Evolutionary conservation across 2,797 vertebrate species (phyloP), one percentile per base, ranked within the genome.

Genomic region (Emys orbicularis): DNA sequence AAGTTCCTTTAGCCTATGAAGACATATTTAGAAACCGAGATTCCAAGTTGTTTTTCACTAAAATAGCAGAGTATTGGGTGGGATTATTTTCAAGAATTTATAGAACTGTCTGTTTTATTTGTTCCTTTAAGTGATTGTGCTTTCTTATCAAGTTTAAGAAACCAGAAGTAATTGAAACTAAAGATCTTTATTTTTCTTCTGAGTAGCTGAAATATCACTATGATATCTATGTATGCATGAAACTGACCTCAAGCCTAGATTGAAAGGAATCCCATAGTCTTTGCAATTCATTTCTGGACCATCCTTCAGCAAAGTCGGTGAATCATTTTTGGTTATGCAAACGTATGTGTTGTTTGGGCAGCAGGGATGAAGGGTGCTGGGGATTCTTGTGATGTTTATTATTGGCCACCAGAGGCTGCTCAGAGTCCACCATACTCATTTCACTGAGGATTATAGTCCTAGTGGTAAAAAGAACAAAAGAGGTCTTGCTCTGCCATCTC

Each of bases 381-480:
- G 53, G 68, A 74, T 91, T 95, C 79, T 95, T 82, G 92, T 96
- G 93, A 79, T 94, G 93, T 97, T 91, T 96, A 96, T 90, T 95
- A 90, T 93, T 83, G 90, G 86, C 97, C 91, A 90, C 92, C 95
- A 97, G 94, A 97, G 97, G 97, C 90, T 95, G 96, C 97, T 97
- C 92, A 94, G 97, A n/a, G 87, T 95, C 79, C 86, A 91, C 84
- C 77, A 89, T 88, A 68, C 57, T 90, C 65, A 54, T 85, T 84
- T 90, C 86, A 53, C 47, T 85, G 6, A 37, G 25, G 79, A 83
- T 84, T 85, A 91, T 83, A 76, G 65, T 87, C 93, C 84, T 93
- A 52, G 2, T 41, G 59, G 86, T 74, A 90, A 87, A 89, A 88
- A 81, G 47, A 84, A 21, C 84, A 93, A 89, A 72, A 90, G 86